A percentile compares a stretch with the other conserved stretches of the same genome.
Conservation (phyloP, 2,797 vertebrate genomes). For the Pagetopsis macropterus region DNA sequence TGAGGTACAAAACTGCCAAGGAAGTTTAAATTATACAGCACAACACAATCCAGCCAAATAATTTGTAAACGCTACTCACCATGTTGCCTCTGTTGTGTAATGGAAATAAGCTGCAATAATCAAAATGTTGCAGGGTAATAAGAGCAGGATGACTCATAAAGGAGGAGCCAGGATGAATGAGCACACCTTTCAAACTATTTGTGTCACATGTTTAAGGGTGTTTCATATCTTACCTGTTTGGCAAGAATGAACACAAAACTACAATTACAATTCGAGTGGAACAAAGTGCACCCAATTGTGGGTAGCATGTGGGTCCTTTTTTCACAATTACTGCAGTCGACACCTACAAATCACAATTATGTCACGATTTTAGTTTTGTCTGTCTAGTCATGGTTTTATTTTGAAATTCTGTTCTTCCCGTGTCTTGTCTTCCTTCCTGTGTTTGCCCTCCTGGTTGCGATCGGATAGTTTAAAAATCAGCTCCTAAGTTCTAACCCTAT, state of each 20-base stretch:
- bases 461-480: no score
- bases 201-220: no score
- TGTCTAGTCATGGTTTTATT: no score
- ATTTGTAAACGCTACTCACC: constrained; percentile 69
- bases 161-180: constrained; percentile 61
- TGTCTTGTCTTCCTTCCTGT: no score
- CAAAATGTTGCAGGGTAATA: constrained; percentile 50
- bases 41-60: neutral
- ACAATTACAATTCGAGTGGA: no score
- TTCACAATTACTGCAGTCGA: neutral
- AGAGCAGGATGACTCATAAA: constrained; percentile 70
- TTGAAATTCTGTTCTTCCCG: no score
- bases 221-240: no score
- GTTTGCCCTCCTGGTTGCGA: no score
- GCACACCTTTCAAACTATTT: constrained; percentile 55
- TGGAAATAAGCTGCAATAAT: constrained; percentile 53
- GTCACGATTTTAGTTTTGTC: no score
- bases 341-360: neutral
- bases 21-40: neutral
- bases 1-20: neutral
- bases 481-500: no score
- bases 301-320: neutral
- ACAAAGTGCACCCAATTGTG: neutral
- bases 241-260: no score
- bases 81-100: constrained; percentile 67